These are phyloP conservation scores for Vandiemenella viatica DNA, from an alignment of 2,888 invertebrate genomes.

Conservation along the genomic window DNA sequence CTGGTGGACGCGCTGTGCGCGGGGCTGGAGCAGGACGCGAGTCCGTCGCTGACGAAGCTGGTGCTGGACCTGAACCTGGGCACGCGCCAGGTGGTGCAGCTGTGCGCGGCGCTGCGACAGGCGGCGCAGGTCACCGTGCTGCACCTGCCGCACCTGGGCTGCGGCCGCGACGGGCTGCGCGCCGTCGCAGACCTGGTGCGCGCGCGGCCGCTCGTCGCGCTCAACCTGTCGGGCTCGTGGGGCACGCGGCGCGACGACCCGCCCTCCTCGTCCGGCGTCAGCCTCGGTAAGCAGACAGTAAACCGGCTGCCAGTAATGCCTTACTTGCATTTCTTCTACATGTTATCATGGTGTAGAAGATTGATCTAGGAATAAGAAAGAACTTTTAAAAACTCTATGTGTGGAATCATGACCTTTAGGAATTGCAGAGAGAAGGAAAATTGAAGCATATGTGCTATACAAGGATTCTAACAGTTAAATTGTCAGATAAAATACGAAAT, in stretches of 20 bases:
- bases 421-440: too few relatives aligned
- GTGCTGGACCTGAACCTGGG: constrained; percentile 38
- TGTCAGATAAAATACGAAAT: too few relatives aligned
- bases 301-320: too few relatives aligned
- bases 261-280: constrained; percentile 34
- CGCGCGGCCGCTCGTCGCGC: constrained; percentile 32
- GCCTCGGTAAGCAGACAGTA: constrained; percentile 28
- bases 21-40: constrained; percentile 22
- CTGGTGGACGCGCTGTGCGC: constrained; percentile 37
- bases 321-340: too few relatives aligned
- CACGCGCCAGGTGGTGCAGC: constrained; percentile 35
- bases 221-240: constrained; percentile 37
- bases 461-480: too few relatives aligned
- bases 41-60: constrained; percentile 30
- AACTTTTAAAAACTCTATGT: too few relatives aligned
- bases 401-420: too few relatives aligned
- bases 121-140: constrained; percentile 35
- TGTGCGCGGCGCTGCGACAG: constrained; percentile 33
- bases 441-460: too few relatives aligned
- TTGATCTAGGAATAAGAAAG: too few relatives aligned
- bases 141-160: constrained; percentile 38
- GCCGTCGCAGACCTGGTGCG: constrained; percentile 34
- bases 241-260: constrained; percentile 33
- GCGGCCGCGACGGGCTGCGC: constrained; percentile 36
- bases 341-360: too few relatives aligned